Conservation (phyloP, 2,888 invertebrate species). For the Aspidapion aeneum region DNA sequence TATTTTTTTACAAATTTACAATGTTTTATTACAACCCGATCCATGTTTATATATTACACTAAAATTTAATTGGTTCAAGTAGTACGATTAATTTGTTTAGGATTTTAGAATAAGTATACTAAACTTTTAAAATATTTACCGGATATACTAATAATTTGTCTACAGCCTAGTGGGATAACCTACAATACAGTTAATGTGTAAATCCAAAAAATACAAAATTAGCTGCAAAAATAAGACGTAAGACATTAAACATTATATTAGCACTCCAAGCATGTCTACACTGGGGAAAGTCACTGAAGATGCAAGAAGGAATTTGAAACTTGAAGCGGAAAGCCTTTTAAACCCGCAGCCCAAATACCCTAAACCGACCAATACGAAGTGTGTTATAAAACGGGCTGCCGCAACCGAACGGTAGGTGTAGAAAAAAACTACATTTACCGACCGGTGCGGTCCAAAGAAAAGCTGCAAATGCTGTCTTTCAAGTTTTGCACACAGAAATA, state of each 20-base stretch:
- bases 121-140: conserved; percentile 10
- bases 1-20: neutral
- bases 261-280: conserved; percentile 46
- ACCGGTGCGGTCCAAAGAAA: no score
- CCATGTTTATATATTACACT: no score
- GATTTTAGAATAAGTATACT: neutral
- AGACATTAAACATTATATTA: conserved; percentile 41
- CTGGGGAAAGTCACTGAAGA: conserved; percentile 9
- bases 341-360: no score
- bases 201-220: conserved; percentile 6
- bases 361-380: no score
- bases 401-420: no score
- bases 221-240: conserved; percentile 20
- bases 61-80: no score
- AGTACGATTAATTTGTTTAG: neutral
- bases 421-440: no score
- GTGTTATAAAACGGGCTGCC: no score
- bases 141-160: conserved; percentile 9
- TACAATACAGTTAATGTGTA: conserved; percentile 15
- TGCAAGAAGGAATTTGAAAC: conserved; percentile 15
- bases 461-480: no score
- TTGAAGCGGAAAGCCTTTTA: no score
- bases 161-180: conserved; percentile 21
- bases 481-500: no score
- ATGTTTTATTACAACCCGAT: neutral